phyloP scores from a whole-genome alignment of 1,140 invertebrate genomes.

The Reticulitermes speratus region DNA sequence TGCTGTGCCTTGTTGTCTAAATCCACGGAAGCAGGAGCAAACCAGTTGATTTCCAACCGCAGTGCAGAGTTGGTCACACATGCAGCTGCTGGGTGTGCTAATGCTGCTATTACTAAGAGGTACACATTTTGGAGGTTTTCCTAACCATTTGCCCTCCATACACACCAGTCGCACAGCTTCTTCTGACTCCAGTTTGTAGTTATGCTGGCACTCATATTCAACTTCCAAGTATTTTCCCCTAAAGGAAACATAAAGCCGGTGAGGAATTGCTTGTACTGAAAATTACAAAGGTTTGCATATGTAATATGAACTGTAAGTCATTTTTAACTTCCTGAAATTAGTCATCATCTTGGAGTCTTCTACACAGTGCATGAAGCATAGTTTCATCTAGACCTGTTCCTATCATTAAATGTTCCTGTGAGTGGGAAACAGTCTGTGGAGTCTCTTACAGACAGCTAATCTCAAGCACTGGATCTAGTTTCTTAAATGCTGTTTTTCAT shows the following conservation, averaged over 20 bases:
- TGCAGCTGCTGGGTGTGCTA: slow-evolving; percentile 41
- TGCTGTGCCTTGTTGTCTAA: slow-evolving; percentile 43
- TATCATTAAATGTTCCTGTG: too few relatives aligned
- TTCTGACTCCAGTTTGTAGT: slow-evolving; percentile 42
- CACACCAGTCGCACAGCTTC: slow-evolving; percentile 45
- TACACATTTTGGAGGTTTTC: slow-evolving; percentile 45
- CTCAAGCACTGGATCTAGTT: too few relatives aligned
- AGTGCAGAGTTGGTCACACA: slow-evolving; percentile 50
- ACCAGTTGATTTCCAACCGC: slow-evolving; percentile 47
- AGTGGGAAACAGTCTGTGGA: too few relatives aligned
- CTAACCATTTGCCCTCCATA: slow-evolving; percentile 48
- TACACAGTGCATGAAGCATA: too few relatives aligned
- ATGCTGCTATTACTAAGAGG: slow-evolving; percentile 39
- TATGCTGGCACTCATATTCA: slow-evolving; percentile 48
- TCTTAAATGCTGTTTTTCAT: too few relatives aligned
- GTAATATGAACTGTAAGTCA: too few relatives aligned
- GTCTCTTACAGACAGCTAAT: too few relatives aligned
- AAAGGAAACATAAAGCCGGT: not conserved
- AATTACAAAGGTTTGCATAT: too few relatives aligned
- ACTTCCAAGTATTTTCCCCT: slow-evolving; percentile 43
- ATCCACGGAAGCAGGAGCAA: slow-evolving; percentile 53
- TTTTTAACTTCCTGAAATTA: too few relatives aligned
- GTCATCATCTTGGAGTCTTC: too few relatives aligned
- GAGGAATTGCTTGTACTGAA: too few relatives aligned
- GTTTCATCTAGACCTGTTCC: too few relatives aligned